phyloP scores from a whole-genome alignment of 2,888 invertebrate species.

The Drosophila kanekoi region DNA sequence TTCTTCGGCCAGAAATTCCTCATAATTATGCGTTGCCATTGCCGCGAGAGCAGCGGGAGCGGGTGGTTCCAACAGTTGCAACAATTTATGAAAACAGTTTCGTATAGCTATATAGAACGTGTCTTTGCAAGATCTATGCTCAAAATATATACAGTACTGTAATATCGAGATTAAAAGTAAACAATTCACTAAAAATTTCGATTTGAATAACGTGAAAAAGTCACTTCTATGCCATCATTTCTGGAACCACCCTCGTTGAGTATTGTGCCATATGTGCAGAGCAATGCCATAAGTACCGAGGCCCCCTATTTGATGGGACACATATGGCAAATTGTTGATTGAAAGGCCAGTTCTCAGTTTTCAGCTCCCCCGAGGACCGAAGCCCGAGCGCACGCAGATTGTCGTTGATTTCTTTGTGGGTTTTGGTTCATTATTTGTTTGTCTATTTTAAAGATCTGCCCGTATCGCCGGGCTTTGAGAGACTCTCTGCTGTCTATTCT shows the following conservation, averaged over 20 bases:
- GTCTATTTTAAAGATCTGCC: constrained; percentile 63
- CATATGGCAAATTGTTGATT: constrained; percentile 67
- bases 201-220: too few relatives aligned
- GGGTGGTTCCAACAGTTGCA: constrained; percentile 15
- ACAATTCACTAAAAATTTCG: background rate
- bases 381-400: constrained; percentile 32
- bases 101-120: background rate
- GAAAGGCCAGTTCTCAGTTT: constrained; percentile 44
- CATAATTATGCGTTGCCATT: constrained; percentile 64
- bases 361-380: constrained; percentile 12
- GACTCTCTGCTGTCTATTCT: background rate
- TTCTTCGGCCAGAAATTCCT: constrained; percentile 46
- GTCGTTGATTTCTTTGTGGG: constrained; percentile 35
- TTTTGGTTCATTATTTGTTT: constrained; percentile 46
- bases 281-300: constrained; percentile 13
- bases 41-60: constrained; percentile 9
- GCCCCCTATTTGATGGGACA: constrained; percentile 41
- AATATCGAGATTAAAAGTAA: too few relatives aligned
- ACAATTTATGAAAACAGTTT: background rate
- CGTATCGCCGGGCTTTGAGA: constrained; percentile 28
- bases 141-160: too few relatives aligned
- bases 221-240: too few relatives aligned
- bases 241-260: constrained; percentile 22
- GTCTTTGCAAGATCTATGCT: too few relatives aligned
- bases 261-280: constrained; percentile 31